Percentiles rank a stretch among this genome's conserved stretches.
Conservation (phyloP, 1,140 invertebrate species). For the Lordiphosa mommai region DNA sequence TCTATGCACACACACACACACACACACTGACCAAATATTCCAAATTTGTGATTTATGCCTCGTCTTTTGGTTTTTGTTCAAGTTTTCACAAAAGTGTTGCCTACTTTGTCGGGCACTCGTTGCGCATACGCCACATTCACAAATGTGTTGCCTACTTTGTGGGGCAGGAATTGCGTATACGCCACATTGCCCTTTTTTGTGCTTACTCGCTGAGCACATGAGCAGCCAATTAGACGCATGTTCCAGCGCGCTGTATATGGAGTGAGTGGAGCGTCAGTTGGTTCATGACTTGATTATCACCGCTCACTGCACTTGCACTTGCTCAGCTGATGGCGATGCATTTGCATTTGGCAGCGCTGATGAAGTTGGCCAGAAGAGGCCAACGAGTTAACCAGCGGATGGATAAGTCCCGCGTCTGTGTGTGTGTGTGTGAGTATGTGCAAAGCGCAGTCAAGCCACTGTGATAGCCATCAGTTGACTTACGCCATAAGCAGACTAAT, state of each 20-base stretch:
- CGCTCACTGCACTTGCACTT: conserved; percentile 59
- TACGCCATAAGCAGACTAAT: too few species aligned
- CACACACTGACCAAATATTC: conserved; percentile 9
- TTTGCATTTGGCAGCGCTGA: conserved; percentile 57
- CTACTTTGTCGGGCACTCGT: conserved; percentile 26
- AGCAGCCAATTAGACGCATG: conserved; percentile 36
- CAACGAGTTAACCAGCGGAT: too few species aligned
- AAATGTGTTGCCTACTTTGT: conserved; percentile 5
- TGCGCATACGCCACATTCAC: conserved; percentile 29
- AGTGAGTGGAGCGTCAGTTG: conserved; percentile 6
- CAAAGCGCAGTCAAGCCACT: too few species aligned
- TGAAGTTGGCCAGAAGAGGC: conserved; percentile 31
- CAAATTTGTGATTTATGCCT: conserved; percentile 42
- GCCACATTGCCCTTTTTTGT: not conserved
- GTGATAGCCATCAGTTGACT: too few species aligned
- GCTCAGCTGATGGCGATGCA: conserved; percentile 42
- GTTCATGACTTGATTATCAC: conserved; percentile 68
- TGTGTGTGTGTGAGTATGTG: too few species aligned
- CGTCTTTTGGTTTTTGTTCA: conserved; percentile 54
- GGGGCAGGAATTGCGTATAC: not conserved
- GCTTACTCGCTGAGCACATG: conserved; percentile 30
- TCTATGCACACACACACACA: conserved; percentile 42
- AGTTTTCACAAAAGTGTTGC: conserved; percentile 17
- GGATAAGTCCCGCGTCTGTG: too few species aligned
- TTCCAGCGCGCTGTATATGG: not conserved